phyloP scores from a whole-genome alignment of 2,113 vertebrate species.

The Heteronetta atricapilla region DNA sequence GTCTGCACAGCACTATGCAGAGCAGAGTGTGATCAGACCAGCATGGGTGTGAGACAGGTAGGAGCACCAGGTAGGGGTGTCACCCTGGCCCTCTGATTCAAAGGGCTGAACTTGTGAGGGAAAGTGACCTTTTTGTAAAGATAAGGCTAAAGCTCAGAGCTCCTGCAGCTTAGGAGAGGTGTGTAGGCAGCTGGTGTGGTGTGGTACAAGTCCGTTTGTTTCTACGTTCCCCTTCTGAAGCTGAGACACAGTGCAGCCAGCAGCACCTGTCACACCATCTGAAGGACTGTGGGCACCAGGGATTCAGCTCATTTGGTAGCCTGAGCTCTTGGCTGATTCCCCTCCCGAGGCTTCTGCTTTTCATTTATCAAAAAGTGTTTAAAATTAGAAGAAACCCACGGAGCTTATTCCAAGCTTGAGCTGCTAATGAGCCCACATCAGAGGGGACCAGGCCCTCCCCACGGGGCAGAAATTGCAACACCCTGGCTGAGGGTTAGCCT shows the following conservation, averaged over 20 bases:
- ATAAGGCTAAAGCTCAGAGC: not conserved
- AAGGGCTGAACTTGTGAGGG: not conserved
- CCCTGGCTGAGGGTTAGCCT: not conserved
- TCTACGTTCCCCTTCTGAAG: not conserved
- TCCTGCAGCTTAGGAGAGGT: not conserved
- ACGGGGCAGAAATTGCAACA: not conserved
- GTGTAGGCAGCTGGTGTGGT: not conserved
- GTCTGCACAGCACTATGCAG: rapidly evolving
- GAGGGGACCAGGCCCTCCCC: not conserved
- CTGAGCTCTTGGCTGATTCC: not conserved
- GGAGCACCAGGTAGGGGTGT: not conserved
- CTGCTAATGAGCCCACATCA: not conserved
- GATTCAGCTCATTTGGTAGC: not conserved
- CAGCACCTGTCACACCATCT: not conserved
- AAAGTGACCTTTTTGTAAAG: not conserved
- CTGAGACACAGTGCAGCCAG: not conserved
- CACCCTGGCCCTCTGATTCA: not conserved
- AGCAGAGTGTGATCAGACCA: not conserved
- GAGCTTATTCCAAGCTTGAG: not conserved
- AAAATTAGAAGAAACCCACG: not conserved
- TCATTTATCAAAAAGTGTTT: not conserved
- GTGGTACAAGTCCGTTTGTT: not conserved
- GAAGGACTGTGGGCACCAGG: not conserved
- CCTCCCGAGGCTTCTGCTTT: not conserved
- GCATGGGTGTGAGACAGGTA: not conserved